Evolutionary conservation across 1,140 invertebrate genomes (phyloP), one percentile per base, ranked within the genome.

Genomic region (Bilobella aurantiaca): DNA sequence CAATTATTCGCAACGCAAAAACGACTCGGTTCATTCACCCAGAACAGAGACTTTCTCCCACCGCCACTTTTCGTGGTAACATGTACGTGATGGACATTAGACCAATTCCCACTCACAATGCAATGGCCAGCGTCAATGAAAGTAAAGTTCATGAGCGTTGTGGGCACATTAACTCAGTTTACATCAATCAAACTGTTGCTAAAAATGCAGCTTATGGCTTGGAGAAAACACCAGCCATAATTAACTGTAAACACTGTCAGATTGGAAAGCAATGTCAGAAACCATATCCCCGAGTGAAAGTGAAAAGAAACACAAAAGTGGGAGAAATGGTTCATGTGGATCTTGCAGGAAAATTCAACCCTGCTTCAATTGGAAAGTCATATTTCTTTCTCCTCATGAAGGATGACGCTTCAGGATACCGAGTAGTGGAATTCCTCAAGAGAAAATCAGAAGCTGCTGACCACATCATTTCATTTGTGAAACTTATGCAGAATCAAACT

Each of bases 41-140:
- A 12, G 58, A 59, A 30, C 3, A 8, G 28, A 64, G 3, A n/a
- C 63, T 3, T 14, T 14, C 12, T 28, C 30, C 21, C 3, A 42
- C 25, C 29, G 12, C 29, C 28, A 14, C 58, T 28, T 8, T 8
- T n/a, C 57, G 8, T 12, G 37, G 37, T 12, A 42, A 42, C 37
- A 30, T 65, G 53, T 65, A 65, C 29, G 31, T 63, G 2, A 65
- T 65, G 63, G 28, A n/a, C n/a, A n/a, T n/a, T n/a, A n/a, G n/a
- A n/a, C n/a, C n/a, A n/a, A n/a, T n/a, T n/a, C n/a, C n/a, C n/a
- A n/a, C n/a, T n/a, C n/a, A n/a, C n/a, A n/a, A n/a, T n/a, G n/a
- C n/a, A n/a, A n/a, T n/a, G n/a, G n/a, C n/a, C n/a, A n/a, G n/a
- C n/a, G n/a, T n/a, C n/a, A n/a, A n/a, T n/a, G n/a, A n/a, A n/a